Conservation (phyloP, 2,888 invertebrate species). For the Oscheius sp. region DNA sequence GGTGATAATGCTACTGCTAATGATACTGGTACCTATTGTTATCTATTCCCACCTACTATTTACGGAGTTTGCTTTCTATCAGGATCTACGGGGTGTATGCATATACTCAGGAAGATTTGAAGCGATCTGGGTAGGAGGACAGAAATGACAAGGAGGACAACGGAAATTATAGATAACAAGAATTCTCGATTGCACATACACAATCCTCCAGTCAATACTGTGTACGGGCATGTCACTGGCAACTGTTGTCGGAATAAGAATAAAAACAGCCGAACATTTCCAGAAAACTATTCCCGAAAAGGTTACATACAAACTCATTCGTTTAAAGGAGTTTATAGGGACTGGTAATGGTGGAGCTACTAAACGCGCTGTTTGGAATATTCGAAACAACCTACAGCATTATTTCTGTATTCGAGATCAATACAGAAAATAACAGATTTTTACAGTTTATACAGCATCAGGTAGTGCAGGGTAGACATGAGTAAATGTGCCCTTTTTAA, state of each 20-base stretch:
- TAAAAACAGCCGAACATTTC: background rate
- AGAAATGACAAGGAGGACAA: background rate
- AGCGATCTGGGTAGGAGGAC: background rate
- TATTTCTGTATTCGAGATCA: background rate
- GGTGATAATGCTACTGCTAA: background rate
- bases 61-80: background rate
- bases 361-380: slow-evolving; percentile 1
- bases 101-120: slow-evolving; percentile 5
- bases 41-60: background rate
- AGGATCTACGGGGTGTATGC: background rate
- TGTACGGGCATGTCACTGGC: background rate
- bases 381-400: slow-evolving; percentile 8
- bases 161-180: background rate
- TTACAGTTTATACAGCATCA: background rate
- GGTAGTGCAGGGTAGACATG: no score
- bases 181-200: background rate
- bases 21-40: background rate
- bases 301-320: background rate
- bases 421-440: background rate
- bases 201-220: background rate
- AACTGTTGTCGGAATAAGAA: slow-evolving; percentile 2
- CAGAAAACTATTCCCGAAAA: slow-evolving; percentile 9
- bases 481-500: background rate
- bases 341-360: background rate
- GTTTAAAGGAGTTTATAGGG: background rate